A percentile compares a stretch with the other conserved stretches of the same genome.
Evolutionary conservation across 1,140 invertebrate species (phyloP).

Genomic region (Acromyrmex heyeri): DNA sequence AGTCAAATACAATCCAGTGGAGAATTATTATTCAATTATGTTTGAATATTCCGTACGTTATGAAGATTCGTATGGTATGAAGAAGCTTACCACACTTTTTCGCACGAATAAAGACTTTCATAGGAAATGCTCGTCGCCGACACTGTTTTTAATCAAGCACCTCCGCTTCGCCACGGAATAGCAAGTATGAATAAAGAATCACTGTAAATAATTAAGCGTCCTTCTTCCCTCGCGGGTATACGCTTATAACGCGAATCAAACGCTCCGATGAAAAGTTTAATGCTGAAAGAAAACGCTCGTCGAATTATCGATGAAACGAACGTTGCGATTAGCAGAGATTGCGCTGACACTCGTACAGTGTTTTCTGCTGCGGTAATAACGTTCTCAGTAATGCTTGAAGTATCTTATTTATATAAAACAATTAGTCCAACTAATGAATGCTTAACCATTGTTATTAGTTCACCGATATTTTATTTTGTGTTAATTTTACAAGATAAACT

Average conservation of each 20-base stretch:
- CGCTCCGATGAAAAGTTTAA: constrained; percentile 41
- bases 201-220: constrained; percentile 64
- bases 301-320: constrained; percentile 41
- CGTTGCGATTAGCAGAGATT: constrained; percentile 11
- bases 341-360: background rate
- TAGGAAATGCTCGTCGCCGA: background rate
- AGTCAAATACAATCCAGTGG: too few relatives aligned
- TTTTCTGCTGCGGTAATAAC: background rate
- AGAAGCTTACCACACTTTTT: background rate
- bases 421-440: background rate
- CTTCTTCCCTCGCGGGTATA: constrained; percentile 12
- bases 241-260: constrained; percentile 49
- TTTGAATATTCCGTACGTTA: background rate
- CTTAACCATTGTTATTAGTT: background rate
- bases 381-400: background rate
- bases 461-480: background rate
- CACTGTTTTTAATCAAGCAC: constrained; percentile 72
- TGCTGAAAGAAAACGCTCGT: constrained; percentile 25
- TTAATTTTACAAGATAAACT: background rate
- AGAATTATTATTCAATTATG: constrained; percentile 9
- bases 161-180: constrained; percentile 49
- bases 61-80: background rate
- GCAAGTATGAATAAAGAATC: constrained; percentile 73
- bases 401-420: constrained; percentile 28
- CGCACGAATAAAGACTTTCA: constrained; percentile 57